Conservation (phyloP, 2,888 invertebrate genomes). For the Spicauda simplicius region DNA sequence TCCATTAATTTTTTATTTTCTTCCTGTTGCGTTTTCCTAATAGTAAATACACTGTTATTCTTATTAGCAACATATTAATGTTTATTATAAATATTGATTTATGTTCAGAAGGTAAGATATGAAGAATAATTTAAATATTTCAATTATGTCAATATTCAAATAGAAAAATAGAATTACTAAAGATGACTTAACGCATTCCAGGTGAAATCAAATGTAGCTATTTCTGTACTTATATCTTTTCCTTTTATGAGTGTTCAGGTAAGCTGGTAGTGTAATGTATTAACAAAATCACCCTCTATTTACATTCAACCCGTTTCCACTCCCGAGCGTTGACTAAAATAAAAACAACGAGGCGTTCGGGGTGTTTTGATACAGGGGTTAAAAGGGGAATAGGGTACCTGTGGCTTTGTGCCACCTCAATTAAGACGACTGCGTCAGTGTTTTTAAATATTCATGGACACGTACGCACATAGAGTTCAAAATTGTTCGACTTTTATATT, state of each 20-base stretch:
- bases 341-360: conserved; percentile 13
- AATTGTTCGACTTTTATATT: background rate
- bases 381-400: conserved; percentile 7
- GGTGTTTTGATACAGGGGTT: conserved; percentile 19
- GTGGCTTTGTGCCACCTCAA: conserved; percentile 13
- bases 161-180: too few relatives aligned
- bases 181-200: background rate
- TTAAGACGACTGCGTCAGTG: background rate
- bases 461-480: background rate
- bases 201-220: background rate
- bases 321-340: conserved; percentile 14
- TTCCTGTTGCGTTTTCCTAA: too few relatives aligned
- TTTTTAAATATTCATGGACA: background rate
- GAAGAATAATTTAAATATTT: too few relatives aligned
- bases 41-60: too few relatives aligned
- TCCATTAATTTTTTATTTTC: too few relatives aligned
- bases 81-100: too few relatives aligned
- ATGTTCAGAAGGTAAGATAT: too few relatives aligned
- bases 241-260: conserved; percentile 4
- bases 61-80: too few relatives aligned
- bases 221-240: background rate
- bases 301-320: conserved; percentile 10
- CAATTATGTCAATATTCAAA: too few relatives aligned
- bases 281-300: conserved; percentile 18
- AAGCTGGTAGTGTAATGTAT: conserved; percentile 14